phyloP scores from a whole-genome alignment of 2,888 invertebrate species.

The Tetragonisca angustula region DNA sequence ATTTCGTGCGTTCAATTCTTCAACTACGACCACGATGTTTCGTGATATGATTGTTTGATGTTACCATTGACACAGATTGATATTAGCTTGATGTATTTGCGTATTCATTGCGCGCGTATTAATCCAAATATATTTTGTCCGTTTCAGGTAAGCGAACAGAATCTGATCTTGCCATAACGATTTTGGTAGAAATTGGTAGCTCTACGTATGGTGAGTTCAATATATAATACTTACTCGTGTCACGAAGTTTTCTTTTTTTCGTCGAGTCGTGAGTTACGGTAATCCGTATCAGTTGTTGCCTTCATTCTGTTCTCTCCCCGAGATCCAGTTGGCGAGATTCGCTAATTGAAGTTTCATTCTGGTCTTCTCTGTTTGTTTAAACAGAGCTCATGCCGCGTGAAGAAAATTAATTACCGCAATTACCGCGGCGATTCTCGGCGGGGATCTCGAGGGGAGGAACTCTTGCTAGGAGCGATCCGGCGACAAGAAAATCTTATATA shows the following conservation, averaged over 20 bases:
- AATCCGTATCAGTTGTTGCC: constrained; percentile 40
- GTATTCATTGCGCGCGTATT: neutral
- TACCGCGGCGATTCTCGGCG: constrained; percentile 12
- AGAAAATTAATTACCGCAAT: constrained; percentile 51
- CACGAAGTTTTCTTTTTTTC: neutral
- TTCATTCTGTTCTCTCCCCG: constrained; percentile 20
- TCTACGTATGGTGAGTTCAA: constrained; percentile 52
- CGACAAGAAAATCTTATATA: constrained; percentile 34
- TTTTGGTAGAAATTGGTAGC: neutral
- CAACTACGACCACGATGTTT: constrained; percentile 7
- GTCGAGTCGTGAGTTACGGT: constrained; percentile 29
- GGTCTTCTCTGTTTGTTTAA: constrained; percentile 39
- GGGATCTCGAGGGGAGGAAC: neutral
- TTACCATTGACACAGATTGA: too few relatives aligned
- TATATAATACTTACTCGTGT: neutral
- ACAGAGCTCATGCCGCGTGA: constrained; percentile 29
- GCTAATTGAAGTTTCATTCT: constrained; percentile 44
- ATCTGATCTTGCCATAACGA: neutral
- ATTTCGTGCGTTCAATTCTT: constrained; percentile 35
- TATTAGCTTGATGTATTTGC: too few relatives aligned
- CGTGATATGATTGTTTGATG: neutral
- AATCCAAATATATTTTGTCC: neutral
- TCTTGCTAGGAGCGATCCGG: neutral
- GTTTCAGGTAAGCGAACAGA: constrained; percentile 50
- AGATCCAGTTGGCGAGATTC: constrained; percentile 17